These are phyloP conservation scores for Yponomeuta cagnagella DNA, from an alignment of 2,888 invertebrate species.

Conservation along the genomic window DNA sequence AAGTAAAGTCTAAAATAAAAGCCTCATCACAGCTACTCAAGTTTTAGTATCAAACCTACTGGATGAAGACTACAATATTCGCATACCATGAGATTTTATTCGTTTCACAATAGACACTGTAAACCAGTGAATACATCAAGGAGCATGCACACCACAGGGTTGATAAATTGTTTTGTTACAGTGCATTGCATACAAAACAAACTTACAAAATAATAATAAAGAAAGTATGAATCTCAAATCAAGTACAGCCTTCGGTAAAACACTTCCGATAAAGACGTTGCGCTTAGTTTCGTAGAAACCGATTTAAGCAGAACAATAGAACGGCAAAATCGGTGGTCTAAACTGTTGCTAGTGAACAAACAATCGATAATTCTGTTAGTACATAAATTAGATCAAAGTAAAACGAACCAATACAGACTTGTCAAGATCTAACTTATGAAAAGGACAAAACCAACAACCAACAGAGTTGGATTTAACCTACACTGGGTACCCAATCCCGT, in stretches of 20 bases:
- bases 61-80: slow-evolving; percentile 38
- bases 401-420: no score
- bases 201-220: not conserved
- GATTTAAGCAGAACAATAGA: not conserved
- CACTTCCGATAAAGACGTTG: no score
- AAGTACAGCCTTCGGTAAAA: not conserved
- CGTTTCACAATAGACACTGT: no score
- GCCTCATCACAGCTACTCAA: slow-evolving; percentile 64
- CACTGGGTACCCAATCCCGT: no score
- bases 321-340: not conserved
- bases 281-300: not conserved
- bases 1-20: slow-evolving; percentile 24
- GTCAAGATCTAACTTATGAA: no score
- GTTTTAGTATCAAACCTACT: slow-evolving; percentile 65
- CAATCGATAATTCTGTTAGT: no score
- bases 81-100: not conserved
- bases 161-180: not conserved
- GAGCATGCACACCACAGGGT: not conserved
- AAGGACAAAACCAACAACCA: not conserved
- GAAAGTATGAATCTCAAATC: not conserved
- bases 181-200: not conserved
- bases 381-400: no score
- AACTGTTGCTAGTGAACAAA: no score
- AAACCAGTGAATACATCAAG: no score
- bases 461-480: not conserved